Base-by-base conservation (phyloP, 2,888 invertebrate genomes). In the Scrobipalpa atriplicella region DNA sequence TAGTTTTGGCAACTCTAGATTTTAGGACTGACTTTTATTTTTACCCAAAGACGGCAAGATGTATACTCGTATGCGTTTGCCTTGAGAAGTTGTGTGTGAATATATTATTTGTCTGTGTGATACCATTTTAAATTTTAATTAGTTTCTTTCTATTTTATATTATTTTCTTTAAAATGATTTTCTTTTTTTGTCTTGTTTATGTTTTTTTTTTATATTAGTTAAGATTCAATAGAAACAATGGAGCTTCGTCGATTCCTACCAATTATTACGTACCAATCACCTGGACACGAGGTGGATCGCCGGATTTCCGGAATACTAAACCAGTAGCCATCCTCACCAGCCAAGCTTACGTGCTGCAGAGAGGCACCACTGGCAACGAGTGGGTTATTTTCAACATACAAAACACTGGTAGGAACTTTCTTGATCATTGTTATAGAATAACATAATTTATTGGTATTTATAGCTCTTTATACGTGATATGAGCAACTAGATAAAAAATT, bases 371-470 rank as follows among this genome's bases (percentile, higher is more conserved):
- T 63, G 88, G 86, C 2, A 67, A 77, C 1, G 93, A 94, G 71
- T 95, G 95, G 95, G 87, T 95, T 8, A 84, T 95, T 36, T 92
- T 95, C 67, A 95, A 95, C 78, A 86, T 94, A 62, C 94, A 95
- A 75, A 89, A 93, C 76, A 87, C 93, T 68, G 94, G 95, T 94
- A 78, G 79, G 76, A 43, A 39, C 65, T n/a, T 21, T 66, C 62
- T n/a, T 18, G 18, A 18, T 18, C 16, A 60, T 61, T 64, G 29
- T 70, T 68, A 68, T 36, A 62, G 56, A 10, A 6, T 13, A 47
- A n/a, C n/a, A n/a, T n/a, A n/a, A n/a, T n/a, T n/a, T n/a, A n/a
- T n/a, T n/a, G n/a, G n/a, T n/a, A n/a, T n/a, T n/a, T n/a, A n/a
- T n/a, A n/a, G n/a, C n/a, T n/a, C n/a, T n/a, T n/a, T n/a, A n/a